Base-by-base conservation (phyloP, 1,140 invertebrate species). In the Cyphomyrmex costatus region DNA sequence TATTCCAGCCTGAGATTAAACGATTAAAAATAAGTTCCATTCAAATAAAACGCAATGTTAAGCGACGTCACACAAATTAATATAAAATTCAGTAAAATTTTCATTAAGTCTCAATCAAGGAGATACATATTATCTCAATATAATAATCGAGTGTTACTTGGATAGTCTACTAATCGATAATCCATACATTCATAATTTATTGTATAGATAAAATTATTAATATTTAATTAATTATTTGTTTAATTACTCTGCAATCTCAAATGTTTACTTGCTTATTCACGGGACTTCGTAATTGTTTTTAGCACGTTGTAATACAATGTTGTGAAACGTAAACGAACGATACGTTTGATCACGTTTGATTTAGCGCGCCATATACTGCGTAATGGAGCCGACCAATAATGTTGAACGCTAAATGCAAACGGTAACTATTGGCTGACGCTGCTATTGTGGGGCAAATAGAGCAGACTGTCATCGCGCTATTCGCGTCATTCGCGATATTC, bases 371-470 rank as follows among this genome's bases (percentile, higher is more conserved):
- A 46, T 42, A 8, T 6, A 46, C 16, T 1, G 7, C 24, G 21
- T 14, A 6, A 65, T n/a, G n/a, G n/a, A n/a, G n/a, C 27, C 33
- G 30, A 88, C 86, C 51, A 88, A 78, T 88, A 21, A 33, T 8
- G 21, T 65, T 0, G 68, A 0, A 30, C 6, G 4, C 5, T 42
- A 19, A 1, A 30, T 46, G 30, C 19, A 49, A 68, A 16, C 3
- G 24, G 14, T 19, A 14, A 7, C 24, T 16, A 58, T 56, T 36
- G 53, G 21, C 27, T 70, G 42, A 58, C 21, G 77, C 5, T 53
- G 10, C 7, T 53, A 1, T 10, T 4, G 46, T 33, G 46, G 46
- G 10, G 27, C 24, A n/a, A n/a, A 74, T 46, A 65, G 19, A 66
- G 30, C 46, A 76, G 56, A 61, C 53, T 70, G 70, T 74, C 21